Evolutionary conservation across 2,113 vertebrate species (phyloP), one percentile per base, ranked within the genome.

Genomic region (Corydoras sp.): DNA sequence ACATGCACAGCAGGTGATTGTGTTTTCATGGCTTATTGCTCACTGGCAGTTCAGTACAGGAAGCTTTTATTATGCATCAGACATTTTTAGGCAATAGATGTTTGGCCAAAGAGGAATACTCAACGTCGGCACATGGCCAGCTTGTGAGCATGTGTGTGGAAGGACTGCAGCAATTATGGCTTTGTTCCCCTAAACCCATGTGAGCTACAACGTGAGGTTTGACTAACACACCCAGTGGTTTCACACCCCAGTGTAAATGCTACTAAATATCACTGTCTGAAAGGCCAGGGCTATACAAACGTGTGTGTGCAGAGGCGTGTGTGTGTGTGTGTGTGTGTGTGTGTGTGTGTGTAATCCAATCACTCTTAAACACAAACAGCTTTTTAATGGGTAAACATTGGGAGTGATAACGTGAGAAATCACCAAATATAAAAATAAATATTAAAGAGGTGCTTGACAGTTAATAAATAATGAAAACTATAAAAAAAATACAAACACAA

Each of bases 191-290:
- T 66, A 32, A 53, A 66, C 50, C 35, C 69, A 43, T 63, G 67
- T 67, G 68, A 63, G 58, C 43, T 60, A 62, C 76, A 75, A 71
- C 30, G 59, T 78, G 68, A 78, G 53, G 18, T 10, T 12, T 15
- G 18, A 43, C 62, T 58, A 54, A 72, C 54, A n/a, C 14, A 61
- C 48, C 53, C 30, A 43, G 35, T 5, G 62, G 65, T 59, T 50
- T 71, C 14, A 56, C 10, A 69, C 51, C 50, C 24, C 24, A 32
- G 53, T 65, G 50, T 13, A 12, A 63, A 58, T 14, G 24, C 61
- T 49, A 58, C 58, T 65, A 72, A 59, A 75, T n/a, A 64, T 68
- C 73, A 30, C 35, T 67, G 69, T 31, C 58, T 67, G 62, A 35
- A 12, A 71, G 11, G n/a, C 63, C 24, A 35, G 68, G 18, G 51